These are phyloP conservation scores for Jaculus jaculus DNA, from an alignment of 2,113 vertebrate genomes.

Conservation along the genomic window DNA sequence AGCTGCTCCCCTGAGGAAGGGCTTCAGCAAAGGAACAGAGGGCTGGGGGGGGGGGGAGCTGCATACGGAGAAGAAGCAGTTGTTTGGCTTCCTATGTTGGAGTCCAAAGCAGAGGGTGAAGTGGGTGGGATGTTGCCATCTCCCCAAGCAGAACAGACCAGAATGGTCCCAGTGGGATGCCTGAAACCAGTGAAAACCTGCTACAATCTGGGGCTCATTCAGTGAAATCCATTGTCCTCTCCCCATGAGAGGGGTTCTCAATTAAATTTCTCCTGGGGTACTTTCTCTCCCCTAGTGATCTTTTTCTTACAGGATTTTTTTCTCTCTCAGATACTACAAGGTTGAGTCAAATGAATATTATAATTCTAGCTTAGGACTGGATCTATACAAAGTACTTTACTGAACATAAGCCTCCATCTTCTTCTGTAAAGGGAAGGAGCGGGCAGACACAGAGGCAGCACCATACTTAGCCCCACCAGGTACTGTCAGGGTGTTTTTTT, in stretches of 20 bases:
- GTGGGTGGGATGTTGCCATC: background rate
- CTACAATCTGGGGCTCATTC: constrained; percentile 55
- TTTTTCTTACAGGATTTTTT: constrained; percentile 35
- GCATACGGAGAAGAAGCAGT: background rate
- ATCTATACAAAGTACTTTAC: background rate
- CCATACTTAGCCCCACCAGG: background rate
- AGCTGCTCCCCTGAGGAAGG: constrained; percentile 36
- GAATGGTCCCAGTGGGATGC: constrained; percentile 14
- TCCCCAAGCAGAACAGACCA: constrained; percentile 43
- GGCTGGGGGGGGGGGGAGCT: background rate
- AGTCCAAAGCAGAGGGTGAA: constrained; percentile 33
- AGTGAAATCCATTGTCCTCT: constrained; percentile 66
- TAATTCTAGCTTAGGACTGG: background rate
- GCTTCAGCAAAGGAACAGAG: constrained; percentile 2
- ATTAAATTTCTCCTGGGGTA: constrained; percentile 70
- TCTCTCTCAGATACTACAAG: constrained; percentile 28
- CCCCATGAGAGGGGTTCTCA: constrained; percentile 60
- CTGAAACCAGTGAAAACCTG: constrained; percentile 46
- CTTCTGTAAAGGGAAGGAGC: background rate
- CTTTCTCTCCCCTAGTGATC: constrained; percentile 59
- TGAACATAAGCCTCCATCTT: constrained; percentile 18
- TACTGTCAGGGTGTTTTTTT: background rate
- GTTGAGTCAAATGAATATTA: constrained; percentile 23
- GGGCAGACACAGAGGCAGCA: background rate
- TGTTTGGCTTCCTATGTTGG: background rate